A percentile compares a stretch with the other conserved stretches of the same genome.
These are phyloP conservation scores for Sycophaga agraensis DNA, from an alignment of 1,140 invertebrate genomes.

Conservation along the genomic window DNA sequence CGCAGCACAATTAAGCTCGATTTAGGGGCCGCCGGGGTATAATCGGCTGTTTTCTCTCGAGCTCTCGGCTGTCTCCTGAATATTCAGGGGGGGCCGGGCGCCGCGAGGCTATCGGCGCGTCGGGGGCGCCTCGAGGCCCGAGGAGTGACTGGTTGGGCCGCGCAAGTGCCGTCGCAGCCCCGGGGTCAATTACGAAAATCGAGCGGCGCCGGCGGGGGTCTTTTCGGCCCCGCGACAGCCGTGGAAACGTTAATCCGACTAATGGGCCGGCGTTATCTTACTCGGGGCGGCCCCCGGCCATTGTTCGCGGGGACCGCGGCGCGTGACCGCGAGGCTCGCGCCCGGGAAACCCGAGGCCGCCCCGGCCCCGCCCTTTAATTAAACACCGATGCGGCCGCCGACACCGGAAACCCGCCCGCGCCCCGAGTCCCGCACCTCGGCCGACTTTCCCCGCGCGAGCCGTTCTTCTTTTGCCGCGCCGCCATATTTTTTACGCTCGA, in stretches of 20 bases:
- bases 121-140: not conserved
- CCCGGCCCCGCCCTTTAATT: no score
- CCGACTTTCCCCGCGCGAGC: no score
- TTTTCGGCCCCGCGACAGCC: slow-evolving; percentile 25
- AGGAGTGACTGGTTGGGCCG: slow-evolving; percentile 25
- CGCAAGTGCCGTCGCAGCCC: no score
- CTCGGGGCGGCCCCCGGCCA: slow-evolving; percentile 32
- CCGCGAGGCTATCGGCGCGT: not conserved
- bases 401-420: no score
- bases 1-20: no score
- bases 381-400: no score
- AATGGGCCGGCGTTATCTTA: slow-evolving; percentile 41
- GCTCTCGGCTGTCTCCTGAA: no score
- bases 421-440: no score
- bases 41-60: no score
- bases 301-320: slow-evolving; percentile 9
- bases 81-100: not conserved
- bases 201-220: slow-evolving; percentile 29
- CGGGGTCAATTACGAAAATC: slow-evolving; percentile 37
- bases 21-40: no score
- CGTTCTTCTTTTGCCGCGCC: not conserved
- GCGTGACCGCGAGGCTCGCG: not conserved
- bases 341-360: no score
- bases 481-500: not conserved
- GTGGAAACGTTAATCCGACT: slow-evolving; percentile 40